Percentiles rank a stretch among this genome's conserved stretches.
These are phyloP conservation scores for Orius insidiosus DNA, from an alignment of 1,140 invertebrate genomes.

Conservation along the genomic window DNA sequence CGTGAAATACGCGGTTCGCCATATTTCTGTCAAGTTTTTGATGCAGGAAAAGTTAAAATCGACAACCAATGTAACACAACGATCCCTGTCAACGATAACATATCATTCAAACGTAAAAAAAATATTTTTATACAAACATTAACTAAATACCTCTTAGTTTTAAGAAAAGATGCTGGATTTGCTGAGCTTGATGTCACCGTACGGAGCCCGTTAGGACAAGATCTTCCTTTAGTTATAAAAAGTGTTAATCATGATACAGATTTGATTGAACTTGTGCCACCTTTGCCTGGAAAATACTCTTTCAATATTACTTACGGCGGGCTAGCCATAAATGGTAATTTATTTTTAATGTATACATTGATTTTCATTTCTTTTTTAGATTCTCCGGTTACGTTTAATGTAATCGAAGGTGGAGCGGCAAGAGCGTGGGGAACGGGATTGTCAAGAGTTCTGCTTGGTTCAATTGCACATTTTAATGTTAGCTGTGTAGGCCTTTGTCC, in stretches of 20 bases:
- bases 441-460: slow-evolving; percentile 34
- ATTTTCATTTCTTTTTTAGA: slow-evolving; percentile 27
- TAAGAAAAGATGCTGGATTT: slow-evolving; percentile 68
- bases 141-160: slow-evolving; percentile 37
- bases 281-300: slow-evolving; percentile 74
- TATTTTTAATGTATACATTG: background rate
- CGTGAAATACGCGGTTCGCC: slow-evolving; percentile 87
- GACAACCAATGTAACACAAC: slow-evolving; percentile 58
- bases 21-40: slow-evolving; percentile 88
- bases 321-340: slow-evolving; percentile 28
- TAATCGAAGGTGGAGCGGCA: slow-evolving; percentile 41
- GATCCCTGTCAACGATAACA: slow-evolving; percentile 65
- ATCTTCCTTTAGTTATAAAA: slow-evolving; percentile 63
- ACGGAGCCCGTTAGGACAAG: slow-evolving; percentile 72
- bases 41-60: slow-evolving; percentile 59
- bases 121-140: background rate
- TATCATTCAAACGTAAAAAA: slow-evolving; percentile 59
- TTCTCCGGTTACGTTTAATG: slow-evolving; percentile 36
- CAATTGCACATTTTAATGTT: slow-evolving; percentile 16
- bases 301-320: slow-evolving; percentile 78
- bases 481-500: slow-evolving; percentile 15
- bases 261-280: slow-evolving; percentile 70
- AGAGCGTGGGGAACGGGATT: slow-evolving; percentile 44
- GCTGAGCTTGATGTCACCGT: slow-evolving; percentile 81
- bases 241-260: slow-evolving; percentile 52